Conservation (phyloP, 2,113 vertebrate genomes). For the Ariopsis seemanni region DNA sequence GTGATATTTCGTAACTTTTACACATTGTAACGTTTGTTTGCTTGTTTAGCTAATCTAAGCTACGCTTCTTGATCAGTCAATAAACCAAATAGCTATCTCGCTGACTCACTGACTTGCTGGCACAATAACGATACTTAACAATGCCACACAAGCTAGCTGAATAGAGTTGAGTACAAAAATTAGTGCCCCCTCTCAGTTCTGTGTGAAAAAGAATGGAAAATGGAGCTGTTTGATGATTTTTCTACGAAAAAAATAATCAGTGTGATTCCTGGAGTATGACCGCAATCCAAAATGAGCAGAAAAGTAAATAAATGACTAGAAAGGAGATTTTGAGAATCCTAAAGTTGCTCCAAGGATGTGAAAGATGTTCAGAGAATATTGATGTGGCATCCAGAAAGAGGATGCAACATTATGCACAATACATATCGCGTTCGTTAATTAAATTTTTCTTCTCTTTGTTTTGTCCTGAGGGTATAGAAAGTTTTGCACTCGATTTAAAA, state of each 20-base stretch:
- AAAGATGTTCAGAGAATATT: neutral
- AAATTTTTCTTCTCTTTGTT: neutral
- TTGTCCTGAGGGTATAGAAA: neutral
- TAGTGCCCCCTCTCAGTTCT: neutral
- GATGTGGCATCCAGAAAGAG: neutral
- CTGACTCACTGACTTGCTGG: neutral
- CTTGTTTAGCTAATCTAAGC: neutral
- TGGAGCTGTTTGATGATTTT: neutral
- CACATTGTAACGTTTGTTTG: neutral
- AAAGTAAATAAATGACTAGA: neutral
- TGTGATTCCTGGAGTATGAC: neutral
- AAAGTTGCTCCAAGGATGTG: neutral
- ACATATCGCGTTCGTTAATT: neutral
- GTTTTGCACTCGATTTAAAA: neutral
- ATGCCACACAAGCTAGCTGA: neutral
- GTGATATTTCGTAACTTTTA: neutral
- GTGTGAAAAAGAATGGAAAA: neutral
- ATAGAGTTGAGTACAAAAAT: neutral
- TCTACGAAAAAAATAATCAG: neutral
- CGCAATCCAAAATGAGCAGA: neutral
- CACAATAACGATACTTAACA: neutral
- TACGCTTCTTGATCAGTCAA: neutral
- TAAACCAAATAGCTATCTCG: neutral
- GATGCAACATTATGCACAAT: neutral
- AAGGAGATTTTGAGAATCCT: neutral